Conservation (phyloP, 1,140 invertebrate species). For the Bombus picipes region DNA sequence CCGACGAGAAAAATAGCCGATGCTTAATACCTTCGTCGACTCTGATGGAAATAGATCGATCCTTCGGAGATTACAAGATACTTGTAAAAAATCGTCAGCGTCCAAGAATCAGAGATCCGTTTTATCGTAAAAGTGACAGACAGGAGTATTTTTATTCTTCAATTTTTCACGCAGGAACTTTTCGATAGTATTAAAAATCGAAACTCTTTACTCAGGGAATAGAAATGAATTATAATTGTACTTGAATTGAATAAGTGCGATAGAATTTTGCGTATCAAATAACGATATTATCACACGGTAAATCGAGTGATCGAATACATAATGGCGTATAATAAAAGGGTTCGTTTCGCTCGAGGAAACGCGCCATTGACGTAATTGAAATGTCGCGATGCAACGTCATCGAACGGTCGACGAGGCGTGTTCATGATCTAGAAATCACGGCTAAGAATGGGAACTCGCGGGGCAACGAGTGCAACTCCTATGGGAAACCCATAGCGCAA, state of each 20-base stretch:
- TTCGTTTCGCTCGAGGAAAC: conserved; percentile 1
- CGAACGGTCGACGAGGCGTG: background rate
- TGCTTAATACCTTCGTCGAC: conserved; percentile 39
- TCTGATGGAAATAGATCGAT: conserved; percentile 17
- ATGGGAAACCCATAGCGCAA: background rate
- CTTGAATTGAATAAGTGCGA: background rate
- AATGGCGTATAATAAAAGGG: background rate
- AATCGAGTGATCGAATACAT: background rate
- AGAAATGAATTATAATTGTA: background rate
- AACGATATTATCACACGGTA: background rate
- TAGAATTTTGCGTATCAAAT: background rate
- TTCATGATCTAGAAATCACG: conserved; percentile 3
- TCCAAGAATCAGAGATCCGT: background rate
- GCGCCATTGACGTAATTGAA: conserved; percentile 12
- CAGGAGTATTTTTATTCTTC: background rate
- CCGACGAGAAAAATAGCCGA: conserved; percentile 15
- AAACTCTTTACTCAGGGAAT: background rate
- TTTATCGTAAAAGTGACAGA: background rate
- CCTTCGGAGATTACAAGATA: background rate
- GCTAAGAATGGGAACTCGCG: background rate
- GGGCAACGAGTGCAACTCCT: background rate
- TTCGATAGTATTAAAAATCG: background rate
- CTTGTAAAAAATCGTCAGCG: background rate
- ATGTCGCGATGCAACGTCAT: background rate
- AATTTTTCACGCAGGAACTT: background rate